These are phyloP conservation scores for Mythimna loreyi DNA, from an alignment of 2,888 invertebrate species.

Conservation along the genomic window DNA sequence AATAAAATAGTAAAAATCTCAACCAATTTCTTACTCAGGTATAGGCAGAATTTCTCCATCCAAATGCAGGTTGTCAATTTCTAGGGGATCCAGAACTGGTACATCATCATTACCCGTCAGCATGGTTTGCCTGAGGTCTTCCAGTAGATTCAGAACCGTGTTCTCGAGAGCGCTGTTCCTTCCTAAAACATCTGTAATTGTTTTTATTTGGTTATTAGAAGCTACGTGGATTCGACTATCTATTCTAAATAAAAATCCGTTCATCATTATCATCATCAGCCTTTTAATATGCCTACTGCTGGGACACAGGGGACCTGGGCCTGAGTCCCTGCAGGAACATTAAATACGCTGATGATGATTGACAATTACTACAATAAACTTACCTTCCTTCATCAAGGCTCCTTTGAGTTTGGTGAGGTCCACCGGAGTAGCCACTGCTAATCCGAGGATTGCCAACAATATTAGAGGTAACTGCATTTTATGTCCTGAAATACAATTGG, in stretches of 20 bases:
- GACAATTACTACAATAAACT: background rate
- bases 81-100: constrained; percentile 79
- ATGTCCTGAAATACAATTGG: constrained; percentile 24
- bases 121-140: constrained; percentile 68
- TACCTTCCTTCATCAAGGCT: constrained; percentile 3
- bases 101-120: constrained; percentile 72
- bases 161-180: constrained; percentile 68
- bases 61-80: constrained; percentile 65
- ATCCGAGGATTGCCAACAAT: constrained; percentile 34
- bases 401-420: background rate
- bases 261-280: too few species aligned
- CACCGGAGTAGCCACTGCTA: constrained; percentile 30
- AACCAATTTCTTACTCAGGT: constrained; percentile 70
- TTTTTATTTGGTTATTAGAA: background rate
- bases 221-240: too few species aligned
- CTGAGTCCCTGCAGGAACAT: too few species aligned
- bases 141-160: constrained; percentile 63
- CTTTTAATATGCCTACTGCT: too few species aligned
- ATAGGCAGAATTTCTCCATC: constrained; percentile 71
- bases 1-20: too few species aligned
- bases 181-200: constrained; percentile 55
- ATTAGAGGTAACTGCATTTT: constrained; percentile 38
- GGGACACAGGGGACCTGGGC: too few species aligned
- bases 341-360: too few species aligned
- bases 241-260: too few species aligned